Conservation (phyloP, 2,113 vertebrate species). For the Callipepla californica region DNA sequence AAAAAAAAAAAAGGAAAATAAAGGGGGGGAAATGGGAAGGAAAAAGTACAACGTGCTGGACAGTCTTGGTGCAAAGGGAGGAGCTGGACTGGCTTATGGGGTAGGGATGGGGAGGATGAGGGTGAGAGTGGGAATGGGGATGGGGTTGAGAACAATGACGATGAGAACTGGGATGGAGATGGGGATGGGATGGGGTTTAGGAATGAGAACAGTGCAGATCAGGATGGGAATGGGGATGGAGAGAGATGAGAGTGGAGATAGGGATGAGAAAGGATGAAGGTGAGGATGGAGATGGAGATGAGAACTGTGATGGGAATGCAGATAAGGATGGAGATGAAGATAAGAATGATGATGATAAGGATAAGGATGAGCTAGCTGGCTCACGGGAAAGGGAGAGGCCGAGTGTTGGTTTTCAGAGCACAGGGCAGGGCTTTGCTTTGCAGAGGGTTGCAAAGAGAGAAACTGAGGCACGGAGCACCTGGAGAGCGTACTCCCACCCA, state of each 20-base stretch:
- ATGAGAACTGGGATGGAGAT: background rate
- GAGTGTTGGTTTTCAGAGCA: background rate
- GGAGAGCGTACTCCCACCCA: background rate
- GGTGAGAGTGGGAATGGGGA: background rate
- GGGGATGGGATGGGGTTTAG: too few species aligned
- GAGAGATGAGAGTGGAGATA: too few species aligned
- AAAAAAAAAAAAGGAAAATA: background rate
- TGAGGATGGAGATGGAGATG: too few species aligned
- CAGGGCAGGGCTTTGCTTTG: background rate
- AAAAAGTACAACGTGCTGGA: background rate
- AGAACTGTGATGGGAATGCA: too few species aligned
- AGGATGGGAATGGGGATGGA: too few species aligned
- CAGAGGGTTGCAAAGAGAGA: background rate
- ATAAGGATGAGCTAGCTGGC: background rate
- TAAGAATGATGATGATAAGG: too few species aligned
- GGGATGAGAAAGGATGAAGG: too few species aligned
- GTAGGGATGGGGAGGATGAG: fast-evolving
- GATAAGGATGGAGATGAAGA: too few species aligned
- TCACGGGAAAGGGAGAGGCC: background rate
- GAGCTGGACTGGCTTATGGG: too few species aligned
- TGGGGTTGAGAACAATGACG: background rate
- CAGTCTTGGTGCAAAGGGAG: background rate
- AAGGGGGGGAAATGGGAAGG: background rate
- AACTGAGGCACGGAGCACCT: background rate
- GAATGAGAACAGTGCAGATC: background rate